phyloP scores from a whole-genome alignment of 2,113 vertebrate species.

The Peromyscus californicus region DNA sequence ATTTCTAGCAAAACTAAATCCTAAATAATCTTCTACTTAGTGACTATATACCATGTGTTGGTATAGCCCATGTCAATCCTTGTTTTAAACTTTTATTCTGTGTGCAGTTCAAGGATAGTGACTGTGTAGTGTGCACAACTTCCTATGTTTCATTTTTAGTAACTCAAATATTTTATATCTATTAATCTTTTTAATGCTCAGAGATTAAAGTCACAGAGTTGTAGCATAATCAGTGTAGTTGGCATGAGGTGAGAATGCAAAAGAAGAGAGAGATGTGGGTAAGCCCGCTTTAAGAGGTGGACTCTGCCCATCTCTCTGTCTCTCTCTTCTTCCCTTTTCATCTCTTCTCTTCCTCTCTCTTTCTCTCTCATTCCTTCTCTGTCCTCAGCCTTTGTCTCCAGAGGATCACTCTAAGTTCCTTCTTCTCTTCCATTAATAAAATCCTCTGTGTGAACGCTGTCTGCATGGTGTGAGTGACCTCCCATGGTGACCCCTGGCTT shows the following conservation, averaged over 20 bases:
- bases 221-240: background rate
- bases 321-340: too few relatives aligned
- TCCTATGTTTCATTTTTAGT: background rate
- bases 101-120: background rate
- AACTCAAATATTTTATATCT: background rate
- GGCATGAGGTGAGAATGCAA: background rate
- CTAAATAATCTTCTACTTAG: background rate
- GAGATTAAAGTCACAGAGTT: background rate
- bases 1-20: background rate
- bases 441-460: too few relatives aligned
- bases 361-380: too few relatives aligned
- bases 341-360: too few relatives aligned
- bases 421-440: too few relatives aligned
- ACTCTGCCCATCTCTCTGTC: too few relatives aligned
- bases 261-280: background rate
- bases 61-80: background rate
- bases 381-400: too few relatives aligned
- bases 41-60: background rate
- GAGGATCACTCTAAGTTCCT: too few relatives aligned
- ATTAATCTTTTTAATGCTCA: background rate
- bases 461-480: too few relatives aligned
- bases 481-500: too few relatives aligned
- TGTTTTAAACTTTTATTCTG: background rate
- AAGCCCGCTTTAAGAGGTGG: too few relatives aligned
- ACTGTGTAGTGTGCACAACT: too few relatives aligned